Evolutionary conservation across 2,113 vertebrate genomes (phyloP), one percentile per base, ranked within the genome.

Genomic region (Gymnocephalus cernua): DNA sequence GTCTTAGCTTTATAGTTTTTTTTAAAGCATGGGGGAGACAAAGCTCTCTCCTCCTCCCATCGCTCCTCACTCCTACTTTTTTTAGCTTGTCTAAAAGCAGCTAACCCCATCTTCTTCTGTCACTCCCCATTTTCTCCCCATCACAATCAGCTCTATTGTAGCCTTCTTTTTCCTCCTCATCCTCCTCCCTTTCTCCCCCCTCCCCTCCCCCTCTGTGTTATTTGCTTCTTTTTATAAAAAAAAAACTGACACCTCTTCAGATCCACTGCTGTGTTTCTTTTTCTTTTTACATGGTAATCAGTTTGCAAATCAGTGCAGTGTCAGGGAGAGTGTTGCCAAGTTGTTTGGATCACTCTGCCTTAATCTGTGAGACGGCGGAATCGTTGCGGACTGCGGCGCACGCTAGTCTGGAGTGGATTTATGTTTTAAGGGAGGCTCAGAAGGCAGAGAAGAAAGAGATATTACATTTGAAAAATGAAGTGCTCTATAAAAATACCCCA

Each of bases 241-340:
- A 56, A 66, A 76, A 79, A 63, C 35, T 65, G 74, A 87, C 83
- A 84, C 77, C 45, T 77, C 80, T 86, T 84, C 77, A 85, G 66
- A 88, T 88, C 65, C 74, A 63, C 66, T 38, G 53, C 77, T 83
- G 72, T 68, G 23, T 80, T 73, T 61, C 32, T 72, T 53, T 57
- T 77, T 80, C 79, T 84, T 69, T 69, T 16, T 79, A 85, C 76
- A 86, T 81, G 83, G 87, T 93, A 94, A 95, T 95, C 92, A 92
- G 89, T 90, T 93, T 94, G 89, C 90, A 93, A 93, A 95, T 95
- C 94, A 93, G 93, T 82, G 85, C 91, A 54, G 88, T 90, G 94
- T 91, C 88, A 90, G 89, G 84, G 69, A 89, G 86, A 93, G 83
- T 77, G 84, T 89, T 86, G 88, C 85, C 89, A 88, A 92, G 90